Evolutionary conservation across 2,113 vertebrate genomes (phyloP).

Genomic region (Leptocoma aspasia): DNA sequence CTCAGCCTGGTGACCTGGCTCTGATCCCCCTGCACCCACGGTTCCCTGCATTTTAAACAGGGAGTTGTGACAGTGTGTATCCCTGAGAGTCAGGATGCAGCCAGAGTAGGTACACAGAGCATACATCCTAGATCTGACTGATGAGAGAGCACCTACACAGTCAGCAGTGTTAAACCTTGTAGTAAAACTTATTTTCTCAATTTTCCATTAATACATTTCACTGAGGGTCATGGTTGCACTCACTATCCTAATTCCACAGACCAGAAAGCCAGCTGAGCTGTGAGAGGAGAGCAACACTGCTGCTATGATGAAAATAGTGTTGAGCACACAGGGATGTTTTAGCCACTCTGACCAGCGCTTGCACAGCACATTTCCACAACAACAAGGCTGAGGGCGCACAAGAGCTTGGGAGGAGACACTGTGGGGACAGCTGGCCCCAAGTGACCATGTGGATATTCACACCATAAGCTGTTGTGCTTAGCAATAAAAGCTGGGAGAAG

Average conservation of each 20-base stretch:
- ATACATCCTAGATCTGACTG: neutral
- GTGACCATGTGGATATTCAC: neutral
- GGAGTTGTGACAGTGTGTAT: neutral
- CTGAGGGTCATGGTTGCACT: neutral
- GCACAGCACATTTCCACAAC: rapidly evolving
- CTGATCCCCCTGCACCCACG: rapidly evolving
- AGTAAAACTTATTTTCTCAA: neutral
- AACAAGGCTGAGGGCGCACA: neutral
- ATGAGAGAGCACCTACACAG: neutral
- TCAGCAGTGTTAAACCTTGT: neutral
- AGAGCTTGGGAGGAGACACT: neutral
- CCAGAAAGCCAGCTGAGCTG: neutral
- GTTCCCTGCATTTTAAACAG: neutral
- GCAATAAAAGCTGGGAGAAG: neutral
- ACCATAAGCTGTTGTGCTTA: neutral
- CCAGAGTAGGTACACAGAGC: neutral
- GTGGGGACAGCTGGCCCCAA: neutral
- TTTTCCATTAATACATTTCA: neutral
- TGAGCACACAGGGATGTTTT: neutral
- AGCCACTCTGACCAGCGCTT: neutral
- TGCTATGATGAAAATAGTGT: neutral
- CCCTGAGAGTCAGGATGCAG: neutral
- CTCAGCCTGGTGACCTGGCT: neutral
- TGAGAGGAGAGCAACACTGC: neutral
- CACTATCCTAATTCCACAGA: neutral